Percentiles rank a stretch among this genome's conserved stretches.
Conservation (phyloP, 1,140 invertebrate genomes). For the Cepaea nemoralis region DNA sequence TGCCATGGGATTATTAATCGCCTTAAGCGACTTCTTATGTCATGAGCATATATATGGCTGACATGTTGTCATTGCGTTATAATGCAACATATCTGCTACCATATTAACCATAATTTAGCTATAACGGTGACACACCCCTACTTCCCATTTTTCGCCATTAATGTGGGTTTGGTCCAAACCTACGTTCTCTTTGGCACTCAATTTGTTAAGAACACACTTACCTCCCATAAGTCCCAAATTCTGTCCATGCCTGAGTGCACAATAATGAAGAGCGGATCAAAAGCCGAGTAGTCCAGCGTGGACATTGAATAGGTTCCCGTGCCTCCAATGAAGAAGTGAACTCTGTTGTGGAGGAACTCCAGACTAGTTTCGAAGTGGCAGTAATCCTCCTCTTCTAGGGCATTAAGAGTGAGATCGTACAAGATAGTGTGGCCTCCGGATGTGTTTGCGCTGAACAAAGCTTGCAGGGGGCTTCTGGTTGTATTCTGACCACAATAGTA, state of each 20-base stretch:
- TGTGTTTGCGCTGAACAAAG: background rate
- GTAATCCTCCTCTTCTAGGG: constrained; percentile 46
- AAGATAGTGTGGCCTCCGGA: constrained; percentile 6
- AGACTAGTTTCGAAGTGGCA: constrained; percentile 49
- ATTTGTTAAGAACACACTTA: too few relatives aligned
- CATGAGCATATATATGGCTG: too few relatives aligned
- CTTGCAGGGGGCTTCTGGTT: background rate
- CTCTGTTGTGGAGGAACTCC: constrained; percentile 50
- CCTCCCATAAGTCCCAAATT: constrained; percentile 51
- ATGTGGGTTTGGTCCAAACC: too few relatives aligned
- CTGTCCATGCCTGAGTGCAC: constrained; percentile 51
- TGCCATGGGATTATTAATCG: too few relatives aligned
- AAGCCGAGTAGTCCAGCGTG: constrained; percentile 50
- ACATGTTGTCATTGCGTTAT: too few relatives aligned
- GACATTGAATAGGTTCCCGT: constrained; percentile 38
- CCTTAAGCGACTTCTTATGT: too few relatives aligned
- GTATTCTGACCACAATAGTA: background rate
- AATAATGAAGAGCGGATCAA: constrained; percentile 51
- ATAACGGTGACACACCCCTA: too few relatives aligned
- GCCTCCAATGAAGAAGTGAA: constrained; percentile 48
- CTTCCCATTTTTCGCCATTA: too few relatives aligned
- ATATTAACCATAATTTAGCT: too few relatives aligned
- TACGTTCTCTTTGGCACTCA: too few relatives aligned
- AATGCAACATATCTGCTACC: too few relatives aligned
- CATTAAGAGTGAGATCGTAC: constrained; percentile 33